phyloP scores from a whole-genome alignment of 2,888 invertebrate species.

The Parthenolecanium corni region DNA sequence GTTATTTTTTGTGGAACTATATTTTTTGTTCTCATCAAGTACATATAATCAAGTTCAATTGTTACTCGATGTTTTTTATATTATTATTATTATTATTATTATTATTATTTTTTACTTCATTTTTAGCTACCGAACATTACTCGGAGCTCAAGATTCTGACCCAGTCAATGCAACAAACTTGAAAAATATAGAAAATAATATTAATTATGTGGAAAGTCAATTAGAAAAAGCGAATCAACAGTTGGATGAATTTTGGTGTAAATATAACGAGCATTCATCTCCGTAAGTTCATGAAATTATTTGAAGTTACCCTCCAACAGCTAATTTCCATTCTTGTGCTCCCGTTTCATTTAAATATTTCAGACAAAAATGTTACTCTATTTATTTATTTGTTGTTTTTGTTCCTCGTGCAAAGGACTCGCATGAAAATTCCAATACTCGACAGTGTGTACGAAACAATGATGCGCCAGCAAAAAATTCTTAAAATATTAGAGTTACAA shows the following conservation, averaged over 20 bases:
- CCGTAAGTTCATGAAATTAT: background rate
- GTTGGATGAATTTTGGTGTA: constrained; percentile 44
- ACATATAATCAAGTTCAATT: no score
- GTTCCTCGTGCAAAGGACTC: no score
- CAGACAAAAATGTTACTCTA: background rate
- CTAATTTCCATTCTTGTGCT: no score
- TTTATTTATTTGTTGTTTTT: no score
- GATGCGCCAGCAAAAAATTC: constrained; percentile 9
- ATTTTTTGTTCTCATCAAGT: no score
- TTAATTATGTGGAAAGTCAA: constrained; percentile 63
- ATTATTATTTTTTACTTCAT: no score
- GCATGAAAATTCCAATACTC: constrained; percentile 5
- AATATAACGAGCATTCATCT: constrained; percentile 3
- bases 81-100: no score
- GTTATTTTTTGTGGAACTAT: no score
- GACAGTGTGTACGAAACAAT: constrained; percentile 16
- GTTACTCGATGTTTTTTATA: no score
- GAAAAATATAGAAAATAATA: constrained; percentile 53
- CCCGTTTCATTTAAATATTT: background rate
- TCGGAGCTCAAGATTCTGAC: constrained; percentile 44
- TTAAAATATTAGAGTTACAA: constrained; percentile 2
- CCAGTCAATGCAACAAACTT: constrained; percentile 56
- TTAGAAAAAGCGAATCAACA: constrained; percentile 57
- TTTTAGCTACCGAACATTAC: constrained; percentile 38
- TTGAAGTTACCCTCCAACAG: no score